Evolutionary conservation across 2,113 vertebrate species (phyloP).

Genomic region (Muscicapa adusta): DNA sequence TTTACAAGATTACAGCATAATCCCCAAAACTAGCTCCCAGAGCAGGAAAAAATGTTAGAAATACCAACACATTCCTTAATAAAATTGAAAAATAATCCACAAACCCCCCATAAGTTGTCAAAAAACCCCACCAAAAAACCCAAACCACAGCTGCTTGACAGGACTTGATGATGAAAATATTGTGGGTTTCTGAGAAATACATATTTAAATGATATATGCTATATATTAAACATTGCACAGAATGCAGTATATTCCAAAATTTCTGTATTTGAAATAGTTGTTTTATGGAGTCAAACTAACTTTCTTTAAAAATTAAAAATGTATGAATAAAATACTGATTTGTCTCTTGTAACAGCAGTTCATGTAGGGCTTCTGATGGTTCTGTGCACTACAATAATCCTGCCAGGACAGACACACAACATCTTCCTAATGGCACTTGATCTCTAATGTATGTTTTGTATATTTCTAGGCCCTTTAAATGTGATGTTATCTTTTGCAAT

Average conservation of each 20-base stretch:
- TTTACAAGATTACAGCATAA: not conserved
- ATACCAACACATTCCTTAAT: not conserved
- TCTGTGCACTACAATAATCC: not conserved
- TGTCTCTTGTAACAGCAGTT: not conserved
- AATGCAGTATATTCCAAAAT: slow-evolving; percentile 1
- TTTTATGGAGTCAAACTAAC: slow-evolving; percentile 2
- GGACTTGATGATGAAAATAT: not conserved
- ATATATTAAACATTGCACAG: slow-evolving; percentile 47
- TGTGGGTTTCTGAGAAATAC: not conserved
- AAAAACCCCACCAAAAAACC: not conserved
- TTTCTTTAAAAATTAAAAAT: not conserved
- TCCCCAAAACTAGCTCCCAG: not conserved
- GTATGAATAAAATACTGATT: not conserved
- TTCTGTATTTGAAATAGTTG: slow-evolving; percentile 11
- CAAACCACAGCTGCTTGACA: not conserved
- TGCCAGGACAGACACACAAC: slow-evolving; percentile 25
- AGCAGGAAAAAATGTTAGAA: not conserved
- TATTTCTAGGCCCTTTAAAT: slow-evolving; percentile 69
- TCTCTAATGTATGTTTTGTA: slow-evolving; percentile 53
- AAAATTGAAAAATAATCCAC: not conserved
- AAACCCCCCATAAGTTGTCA: not conserved
- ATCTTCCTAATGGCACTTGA: slow-evolving; percentile 39
- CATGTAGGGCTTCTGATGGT: not conserved
- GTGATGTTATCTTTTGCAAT: slow-evolving; percentile 69
- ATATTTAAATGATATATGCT: not conserved